Conservation (phyloP, 2,888 invertebrate genomes). For the Amphipyra berbera region DNA sequence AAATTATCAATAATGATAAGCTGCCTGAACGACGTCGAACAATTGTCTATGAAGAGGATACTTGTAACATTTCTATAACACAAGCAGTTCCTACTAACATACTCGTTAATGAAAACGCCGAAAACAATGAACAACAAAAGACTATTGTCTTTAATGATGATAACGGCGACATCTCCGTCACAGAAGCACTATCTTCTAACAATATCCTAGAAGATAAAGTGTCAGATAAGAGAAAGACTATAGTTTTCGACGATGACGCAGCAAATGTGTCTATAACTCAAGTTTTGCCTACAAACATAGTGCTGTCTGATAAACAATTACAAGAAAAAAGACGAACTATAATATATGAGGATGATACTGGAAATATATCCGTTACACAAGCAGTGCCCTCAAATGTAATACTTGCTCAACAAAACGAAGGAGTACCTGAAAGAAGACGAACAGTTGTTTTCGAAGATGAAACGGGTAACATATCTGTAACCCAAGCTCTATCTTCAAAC, state of each 20-base stretch:
- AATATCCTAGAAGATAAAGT: slow-evolving; percentile 35
- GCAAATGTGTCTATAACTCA: slow-evolving; percentile 62
- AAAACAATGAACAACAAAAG: slow-evolving; percentile 2
- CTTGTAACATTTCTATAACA: slow-evolving; percentile 47
- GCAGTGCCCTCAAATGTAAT: slow-evolving; percentile 49
- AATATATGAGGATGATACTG: slow-evolving; percentile 50
- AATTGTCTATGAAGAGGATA: slow-evolving; percentile 25
- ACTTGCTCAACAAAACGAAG: slow-evolving; percentile 11
- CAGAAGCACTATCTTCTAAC: slow-evolving; percentile 61
- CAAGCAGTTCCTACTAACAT: slow-evolving; percentile 50
- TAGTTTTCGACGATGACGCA: slow-evolving; percentile 52
- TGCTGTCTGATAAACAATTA: slow-evolving; percentile 4
- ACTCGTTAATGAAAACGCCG: slow-evolving; percentile 8
- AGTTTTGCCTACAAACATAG: slow-evolving; percentile 47
- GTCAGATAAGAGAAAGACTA: slow-evolving; percentile 46
- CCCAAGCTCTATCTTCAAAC: slow-evolving; percentile 42
- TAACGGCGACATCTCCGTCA: slow-evolving; percentile 63
- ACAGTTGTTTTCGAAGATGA: slow-evolving; percentile 24
- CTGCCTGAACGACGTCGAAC: slow-evolving; percentile 17
- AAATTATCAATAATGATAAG: slow-evolving; percentile 3
- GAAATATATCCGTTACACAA: slow-evolving; percentile 57
- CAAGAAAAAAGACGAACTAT: slow-evolving; percentile 47
- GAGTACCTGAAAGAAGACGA: slow-evolving; percentile 11
- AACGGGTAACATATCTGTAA: slow-evolving; percentile 34
- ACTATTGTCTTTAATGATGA: slow-evolving; percentile 48